A percentile compares a stretch with the other conserved stretches of the same genome.
phyloP scores from a whole-genome alignment of 1,140 invertebrate species.

The Hyles vespertilio region DNA sequence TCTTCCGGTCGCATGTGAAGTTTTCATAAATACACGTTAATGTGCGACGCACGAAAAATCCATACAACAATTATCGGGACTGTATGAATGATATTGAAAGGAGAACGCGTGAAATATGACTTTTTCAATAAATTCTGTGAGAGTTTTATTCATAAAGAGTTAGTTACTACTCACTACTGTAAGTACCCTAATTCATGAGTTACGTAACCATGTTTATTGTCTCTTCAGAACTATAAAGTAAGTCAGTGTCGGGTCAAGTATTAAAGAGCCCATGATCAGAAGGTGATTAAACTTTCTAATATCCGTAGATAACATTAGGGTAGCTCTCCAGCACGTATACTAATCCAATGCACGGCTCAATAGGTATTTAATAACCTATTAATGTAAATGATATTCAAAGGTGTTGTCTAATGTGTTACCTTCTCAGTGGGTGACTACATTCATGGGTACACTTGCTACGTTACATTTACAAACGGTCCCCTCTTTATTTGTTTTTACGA shows the following conservation, averaged over 20 bases:
- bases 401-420: conserved; percentile 37
- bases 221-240: not conserved
- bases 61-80: too few species aligned
- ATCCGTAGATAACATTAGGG: conserved; percentile 2
- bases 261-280: not conserved
- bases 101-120: too few species aligned
- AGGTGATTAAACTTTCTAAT: not conserved
- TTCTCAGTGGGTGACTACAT: conserved; percentile 41
- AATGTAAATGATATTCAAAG: conserved; percentile 44
- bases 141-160: too few species aligned
- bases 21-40: too few species aligned
- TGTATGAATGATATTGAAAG: too few species aligned
- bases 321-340: not conserved
- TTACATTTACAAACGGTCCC: conserved; percentile 17
- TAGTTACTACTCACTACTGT: too few species aligned
- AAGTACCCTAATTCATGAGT: too few species aligned
- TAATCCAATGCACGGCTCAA: conserved; percentile 1
- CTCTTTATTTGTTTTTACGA: conserved; percentile 36
- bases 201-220: too few species aligned
- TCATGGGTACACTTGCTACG: conserved; percentile 26
- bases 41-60: too few species aligned
- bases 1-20: too few species aligned
- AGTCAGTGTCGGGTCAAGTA: too few species aligned
- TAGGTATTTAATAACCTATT: conserved; percentile 6
- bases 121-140: too few species aligned